Evolutionary conservation across 1,140 invertebrate species (phyloP), one percentile per base, ranked within the genome.

Genomic region (Diorhabda elongata): DNA sequence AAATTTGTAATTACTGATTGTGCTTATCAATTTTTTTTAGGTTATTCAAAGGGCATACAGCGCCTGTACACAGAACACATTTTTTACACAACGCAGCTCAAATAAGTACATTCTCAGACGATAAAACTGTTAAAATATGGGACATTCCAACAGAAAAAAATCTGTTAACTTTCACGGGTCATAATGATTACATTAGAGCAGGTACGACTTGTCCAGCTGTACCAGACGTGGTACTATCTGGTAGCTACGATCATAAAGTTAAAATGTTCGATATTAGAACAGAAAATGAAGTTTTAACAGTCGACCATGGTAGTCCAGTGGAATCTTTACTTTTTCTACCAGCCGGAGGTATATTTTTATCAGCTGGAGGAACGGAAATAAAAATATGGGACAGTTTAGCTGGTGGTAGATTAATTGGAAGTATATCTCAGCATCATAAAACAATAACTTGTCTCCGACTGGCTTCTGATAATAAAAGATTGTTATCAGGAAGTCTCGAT

Each of bases 351-450:
- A 87, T 98, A 72, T 92, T 98, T 77, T 83, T 97, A 11, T 95
- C 94, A 75, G 94, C 94, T 73, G 95, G 97, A 77, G 96, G 95
- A 7, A 95, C 91, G 47, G 91, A 94, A 82, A 90, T 99, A 2
- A 92, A 91, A 83, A 90, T 98, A 7, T 99, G 96, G 96, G 96
- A 99, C 83, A 88, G 91, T 59, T 85, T 97, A 56, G 87, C 91
- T 69, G 92, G 92, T 64, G 95, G 96, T 5, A 91, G 91, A 80
- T 81, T 97, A 66, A 79, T 98, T 6, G 88, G 91, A 7, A 89
- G 87, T 81, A 85, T 96, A 75, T 88, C 89, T 58, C 89, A 93
- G 78, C 91, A 98, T 81, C 95, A 98, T 79, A 98, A 98, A 86
- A 97, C 96, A 2, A 89, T 98, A 2, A 98, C 95, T 3, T 91